Evolutionary conservation across 2,113 vertebrate species (phyloP).

Genomic region (Sminthopsis crassicaudata): DNA sequence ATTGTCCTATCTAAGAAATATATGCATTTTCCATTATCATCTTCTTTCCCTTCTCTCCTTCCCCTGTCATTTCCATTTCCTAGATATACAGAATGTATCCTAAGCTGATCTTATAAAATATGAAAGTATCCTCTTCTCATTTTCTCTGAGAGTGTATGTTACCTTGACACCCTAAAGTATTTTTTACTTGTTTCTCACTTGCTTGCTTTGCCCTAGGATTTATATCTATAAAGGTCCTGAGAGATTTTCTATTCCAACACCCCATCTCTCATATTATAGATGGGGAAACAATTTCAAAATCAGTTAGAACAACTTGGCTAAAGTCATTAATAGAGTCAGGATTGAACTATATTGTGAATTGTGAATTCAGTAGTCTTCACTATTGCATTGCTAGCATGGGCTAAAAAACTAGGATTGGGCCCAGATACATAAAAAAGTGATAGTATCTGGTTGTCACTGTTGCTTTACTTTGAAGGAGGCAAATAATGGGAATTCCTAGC

Average conservation of each 20-base stretch:
- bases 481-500: not conserved
- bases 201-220: not conserved
- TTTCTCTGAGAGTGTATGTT: not conserved
- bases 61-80: not conserved
- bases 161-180: not conserved
- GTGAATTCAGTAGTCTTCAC: not conserved
- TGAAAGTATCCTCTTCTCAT: not conserved
- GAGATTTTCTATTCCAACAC: not conserved
- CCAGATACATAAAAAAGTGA: not conserved
- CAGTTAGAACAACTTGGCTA: not conserved
- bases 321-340: not conserved
- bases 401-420: not conserved
- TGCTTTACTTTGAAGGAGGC: not conserved
- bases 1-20: not conserved
- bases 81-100: not conserved
- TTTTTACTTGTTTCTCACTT: not conserved
- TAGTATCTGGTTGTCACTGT: not conserved
- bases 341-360: not conserved
- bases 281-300: conserved; percentile 18
- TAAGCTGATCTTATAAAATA: not conserved
- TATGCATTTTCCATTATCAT: not conserved
- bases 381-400: not conserved
- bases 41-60: too few species aligned
- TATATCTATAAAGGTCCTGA: not conserved
- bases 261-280: not conserved